phyloP scores from a whole-genome alignment of 1,140 invertebrate species.

The Aradophagus sp. region DNA sequence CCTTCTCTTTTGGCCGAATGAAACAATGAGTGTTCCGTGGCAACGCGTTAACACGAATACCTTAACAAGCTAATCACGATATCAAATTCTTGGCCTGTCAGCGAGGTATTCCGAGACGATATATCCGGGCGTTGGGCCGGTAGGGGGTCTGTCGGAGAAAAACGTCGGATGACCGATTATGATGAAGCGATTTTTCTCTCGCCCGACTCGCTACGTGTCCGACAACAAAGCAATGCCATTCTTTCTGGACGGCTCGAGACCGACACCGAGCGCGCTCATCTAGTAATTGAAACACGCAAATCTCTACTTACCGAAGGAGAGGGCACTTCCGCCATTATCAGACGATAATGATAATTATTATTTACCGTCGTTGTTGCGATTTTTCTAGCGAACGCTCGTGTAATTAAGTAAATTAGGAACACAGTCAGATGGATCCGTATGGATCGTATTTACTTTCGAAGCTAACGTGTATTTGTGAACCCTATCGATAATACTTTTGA shows the following conservation, averaged over 20 bases:
- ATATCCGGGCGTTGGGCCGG: conserved; percentile 67
- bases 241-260: conserved; percentile 55
- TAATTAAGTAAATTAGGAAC: too few relatives aligned
- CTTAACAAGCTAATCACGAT: conserved; percentile 73
- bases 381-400: too few relatives aligned
- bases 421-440: too few relatives aligned
- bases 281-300: conserved; percentile 74
- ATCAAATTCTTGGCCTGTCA: conserved; percentile 75
- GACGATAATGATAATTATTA: neutral
- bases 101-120: conserved; percentile 72
- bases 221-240: conserved; percentile 61
- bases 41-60: conserved; percentile 66
- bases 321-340: neutral
- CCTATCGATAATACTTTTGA: too few relatives aligned
- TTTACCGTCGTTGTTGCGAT: too few relatives aligned
- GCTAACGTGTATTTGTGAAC: too few relatives aligned
- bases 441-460: too few relatives aligned
- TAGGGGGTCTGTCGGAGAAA: conserved; percentile 66
- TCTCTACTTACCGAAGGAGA: conserved; percentile 60
- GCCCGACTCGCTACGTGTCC: conserved; percentile 40
- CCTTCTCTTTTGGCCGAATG: conserved; percentile 48
- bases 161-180: conserved; percentile 74
- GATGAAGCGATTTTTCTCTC: conserved; percentile 72
- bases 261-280: conserved; percentile 32
- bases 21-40: conserved; percentile 56